Conservation (phyloP, 37 sponge, comb jelly and placozoan species). For the Crambe crambe region DNA sequence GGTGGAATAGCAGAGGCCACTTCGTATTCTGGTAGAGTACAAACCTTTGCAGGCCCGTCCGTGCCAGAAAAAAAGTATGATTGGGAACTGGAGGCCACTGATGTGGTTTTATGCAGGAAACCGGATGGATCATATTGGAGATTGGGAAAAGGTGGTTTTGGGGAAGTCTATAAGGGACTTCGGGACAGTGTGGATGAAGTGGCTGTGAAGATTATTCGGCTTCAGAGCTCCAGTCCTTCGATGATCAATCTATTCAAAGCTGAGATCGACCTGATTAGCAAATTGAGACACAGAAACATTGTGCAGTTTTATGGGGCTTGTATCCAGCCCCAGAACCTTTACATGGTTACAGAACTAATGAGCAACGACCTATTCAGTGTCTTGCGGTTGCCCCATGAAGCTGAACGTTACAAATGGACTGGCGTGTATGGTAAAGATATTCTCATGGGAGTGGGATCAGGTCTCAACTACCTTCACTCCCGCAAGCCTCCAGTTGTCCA, state of each 20-base stretch:
- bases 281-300: constrained; percentile 86
- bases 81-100: constrained; percentile 81
- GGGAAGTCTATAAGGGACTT: constrained; percentile 84
- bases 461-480: constrained; percentile 88
- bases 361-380: constrained; percentile 77
- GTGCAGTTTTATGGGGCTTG: constrained; percentile 97
- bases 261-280: constrained; percentile 89
- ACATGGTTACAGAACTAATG: constrained; percentile 96
- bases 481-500: constrained; percentile 84
- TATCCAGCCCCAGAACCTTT: constrained; percentile 66
- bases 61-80: constrained; percentile 35
- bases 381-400: constrained; percentile 25
- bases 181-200: constrained; percentile 86
- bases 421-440: constrained; percentile 73
- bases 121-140: constrained; percentile 74
- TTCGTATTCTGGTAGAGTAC: not conserved
- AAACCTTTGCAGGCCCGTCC: not conserved
- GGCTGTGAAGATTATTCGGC: constrained; percentile 80
- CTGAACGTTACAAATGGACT: constrained; percentile 65
- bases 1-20: not conserved
- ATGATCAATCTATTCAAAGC: constrained; percentile 64
- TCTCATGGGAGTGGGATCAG: constrained; percentile 72
- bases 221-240: constrained; percentile 5
- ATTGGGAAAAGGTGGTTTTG: constrained; percentile 89
- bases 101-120: constrained; percentile 74